Conservation (phyloP, 2,797 vertebrate genomes). For the Parotocinclus haroldoi region DNA sequence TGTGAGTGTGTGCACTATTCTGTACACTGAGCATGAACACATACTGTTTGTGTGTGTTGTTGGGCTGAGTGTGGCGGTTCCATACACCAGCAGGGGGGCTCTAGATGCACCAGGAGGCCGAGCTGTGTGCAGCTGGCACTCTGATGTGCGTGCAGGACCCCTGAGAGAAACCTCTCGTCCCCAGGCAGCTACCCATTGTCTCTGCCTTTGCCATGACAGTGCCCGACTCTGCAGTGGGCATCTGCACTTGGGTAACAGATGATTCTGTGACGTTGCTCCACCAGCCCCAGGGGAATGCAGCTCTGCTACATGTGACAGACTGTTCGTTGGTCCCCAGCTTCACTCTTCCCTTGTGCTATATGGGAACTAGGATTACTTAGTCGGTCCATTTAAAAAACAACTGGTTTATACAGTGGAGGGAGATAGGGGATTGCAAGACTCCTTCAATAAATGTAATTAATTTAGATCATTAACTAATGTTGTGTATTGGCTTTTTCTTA, state of each 20-base stretch:
- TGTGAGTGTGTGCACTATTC: too few relatives aligned
- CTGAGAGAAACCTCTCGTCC: conserved; percentile 56
- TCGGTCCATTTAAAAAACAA: background rate
- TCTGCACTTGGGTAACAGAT: conserved; percentile 33
- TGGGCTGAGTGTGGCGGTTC: conserved; percentile 34
- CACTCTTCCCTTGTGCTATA: background rate
- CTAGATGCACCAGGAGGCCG: conserved; percentile 64
- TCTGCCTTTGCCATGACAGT: conserved; percentile 17
- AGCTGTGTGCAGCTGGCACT: conserved; percentile 73
- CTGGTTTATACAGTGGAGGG: background rate
- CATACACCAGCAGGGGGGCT: conserved; percentile 63
- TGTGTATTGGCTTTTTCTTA: too few relatives aligned
- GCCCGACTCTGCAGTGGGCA: conserved; percentile 20
- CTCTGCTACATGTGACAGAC: conserved; percentile 7
- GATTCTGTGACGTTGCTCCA: conserved; percentile 7
- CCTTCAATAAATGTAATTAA: too few relatives aligned
- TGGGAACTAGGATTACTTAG: background rate
- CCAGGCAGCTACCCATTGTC: conserved; percentile 52
- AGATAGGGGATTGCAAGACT: too few relatives aligned
- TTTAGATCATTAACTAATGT: too few relatives aligned
- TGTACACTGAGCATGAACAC: too few relatives aligned
- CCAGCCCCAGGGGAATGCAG: conserved; percentile 10
- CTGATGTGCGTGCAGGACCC: conserved; percentile 63
- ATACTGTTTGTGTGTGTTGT: conserved; percentile 10
- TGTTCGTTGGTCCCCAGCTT: conserved; percentile 1